A percentile compares a stretch with the other conserved stretches of the same genome.
These are phyloP conservation scores for Aurelia aurita DNA, from an alignment of 30 jellyfish, hydroid and myxozoan species.

Conservation along the genomic window DNA sequence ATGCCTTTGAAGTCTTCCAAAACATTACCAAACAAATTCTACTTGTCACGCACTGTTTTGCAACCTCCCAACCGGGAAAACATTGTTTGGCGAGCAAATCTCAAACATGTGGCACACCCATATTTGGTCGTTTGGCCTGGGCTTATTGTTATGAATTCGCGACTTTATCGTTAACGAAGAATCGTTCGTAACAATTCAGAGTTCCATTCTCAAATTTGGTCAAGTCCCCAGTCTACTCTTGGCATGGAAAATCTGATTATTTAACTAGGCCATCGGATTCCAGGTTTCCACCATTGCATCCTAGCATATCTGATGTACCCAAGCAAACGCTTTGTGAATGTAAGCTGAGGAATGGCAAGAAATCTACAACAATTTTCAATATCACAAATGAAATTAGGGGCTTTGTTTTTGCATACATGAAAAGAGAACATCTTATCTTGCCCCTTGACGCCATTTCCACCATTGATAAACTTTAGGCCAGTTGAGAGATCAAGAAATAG, in stretches of 20 bases:
- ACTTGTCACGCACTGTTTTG: no score
- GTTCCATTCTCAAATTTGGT: neutral
- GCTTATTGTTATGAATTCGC: no score
- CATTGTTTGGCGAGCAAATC: no score
- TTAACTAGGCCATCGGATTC: conserved; percentile 51
- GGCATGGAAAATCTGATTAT: no score
- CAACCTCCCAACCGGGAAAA: no score
- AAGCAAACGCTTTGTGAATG: conserved; percentile 73
- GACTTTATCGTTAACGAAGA: no score
- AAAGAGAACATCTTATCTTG: conserved; percentile 10
- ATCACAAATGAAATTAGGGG: conserved; percentile 67
- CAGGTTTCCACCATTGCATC: conserved; percentile 78
- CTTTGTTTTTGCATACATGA: conserved; percentile 48
- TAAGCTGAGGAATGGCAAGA: conserved; percentile 53
- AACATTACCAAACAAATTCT: no score
- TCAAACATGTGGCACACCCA: no score
- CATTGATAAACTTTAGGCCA: conserved; percentile 32
- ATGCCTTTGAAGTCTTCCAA: no score
- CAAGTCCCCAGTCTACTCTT: neutral
- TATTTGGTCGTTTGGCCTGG: no score
- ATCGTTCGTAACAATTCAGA: neutral
- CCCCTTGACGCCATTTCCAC: conserved; percentile 19
- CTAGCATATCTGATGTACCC: conserved; percentile 55
- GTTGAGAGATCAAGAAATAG: conserved; percentile 18
- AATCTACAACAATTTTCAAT: conserved; percentile 59